phyloP scores from a whole-genome alignment of 1,140 invertebrate species.

The Laodelphax striatellus region DNA sequence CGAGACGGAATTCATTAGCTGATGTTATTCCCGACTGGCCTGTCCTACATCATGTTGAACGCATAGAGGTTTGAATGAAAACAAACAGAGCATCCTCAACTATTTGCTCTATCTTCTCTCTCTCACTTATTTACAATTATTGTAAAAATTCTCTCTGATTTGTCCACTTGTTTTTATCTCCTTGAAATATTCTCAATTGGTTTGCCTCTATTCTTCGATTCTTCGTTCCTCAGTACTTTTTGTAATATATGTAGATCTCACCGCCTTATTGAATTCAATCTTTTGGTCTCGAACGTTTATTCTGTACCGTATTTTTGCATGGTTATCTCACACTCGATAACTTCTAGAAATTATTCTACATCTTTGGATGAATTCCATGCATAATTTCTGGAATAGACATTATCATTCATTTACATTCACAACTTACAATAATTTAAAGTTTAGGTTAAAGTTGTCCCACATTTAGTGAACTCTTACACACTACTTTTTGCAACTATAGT shows the following conservation, averaged over 20 bases:
- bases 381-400: no score
- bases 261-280: neutral
- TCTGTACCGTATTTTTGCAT: neutral
- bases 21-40: constrained; percentile 96
- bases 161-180: no score
- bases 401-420: no score
- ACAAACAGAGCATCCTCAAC: constrained; percentile 15
- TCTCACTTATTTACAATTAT: constrained; percentile 5
- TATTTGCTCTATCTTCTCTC: constrained; percentile 12
- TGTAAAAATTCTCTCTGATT: neutral
- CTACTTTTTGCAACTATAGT: no score
- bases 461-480: no score
- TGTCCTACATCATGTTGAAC: constrained; percentile 73
- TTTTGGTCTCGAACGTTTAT: constrained; percentile 5
- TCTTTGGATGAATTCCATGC: no score
- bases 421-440: no score
- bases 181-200: neutral
- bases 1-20: constrained; percentile 77
- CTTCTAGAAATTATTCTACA: no score
- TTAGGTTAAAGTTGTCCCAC: no score
- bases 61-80: constrained; percentile 54
- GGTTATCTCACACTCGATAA: no score
- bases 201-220: neutral
- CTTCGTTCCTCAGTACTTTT: neutral
- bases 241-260: neutral